Base-by-base conservation (phyloP, 1,140 invertebrate genomes). In the Epicauta chinensis region DNA sequence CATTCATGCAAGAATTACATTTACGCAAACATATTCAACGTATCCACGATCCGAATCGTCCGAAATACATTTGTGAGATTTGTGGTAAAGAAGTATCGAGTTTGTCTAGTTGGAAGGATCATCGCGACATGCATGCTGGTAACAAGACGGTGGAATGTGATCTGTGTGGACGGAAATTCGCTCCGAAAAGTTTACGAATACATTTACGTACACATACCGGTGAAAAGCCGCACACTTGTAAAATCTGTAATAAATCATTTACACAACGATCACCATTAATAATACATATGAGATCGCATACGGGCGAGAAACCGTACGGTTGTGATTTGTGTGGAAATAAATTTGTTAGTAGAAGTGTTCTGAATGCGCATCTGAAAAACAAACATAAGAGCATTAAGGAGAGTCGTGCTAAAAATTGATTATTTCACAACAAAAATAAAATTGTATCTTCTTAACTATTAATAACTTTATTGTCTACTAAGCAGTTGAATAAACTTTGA, bases 201-300 rank as follows among this genome's bases (percentile, higher is more conserved):
- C 43, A 46, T 39, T 16, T 32, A 31, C 35, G 16, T 3, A 13
- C 11, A 7, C 64, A 66, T 47, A 61, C 66, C 9, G 81, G 81
- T 2, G 83, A 86, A 66, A 81, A 83, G 67, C 77, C 83, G 31
- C 87, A 86, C 63, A 77, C 82, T 55, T 87, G 84, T 62, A 80
- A 82, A 55, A 72, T 81, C 29, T 87, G 84, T 65, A 67, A 68
- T 30, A 86, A 52, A 41, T 73, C 77, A 1, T 89, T 89, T 60
- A 82, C 78, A 2, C 73, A 83, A 1, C 73, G 77, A 11, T 76
- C 78, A 1, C 72, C 84, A 46, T 69, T 86, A 43, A 77, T 79
- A 3, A 76, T 75, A n/a, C 84, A 88, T 60, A 67, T 77, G 4
- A 71, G 78, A 23, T 76, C 78, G n/a, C 76, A 81, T 44, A 75